These are phyloP conservation scores for Sarcophaga rosellei DNA, from an alignment of 2,888 invertebrate genomes.

Conservation along the genomic window DNA sequence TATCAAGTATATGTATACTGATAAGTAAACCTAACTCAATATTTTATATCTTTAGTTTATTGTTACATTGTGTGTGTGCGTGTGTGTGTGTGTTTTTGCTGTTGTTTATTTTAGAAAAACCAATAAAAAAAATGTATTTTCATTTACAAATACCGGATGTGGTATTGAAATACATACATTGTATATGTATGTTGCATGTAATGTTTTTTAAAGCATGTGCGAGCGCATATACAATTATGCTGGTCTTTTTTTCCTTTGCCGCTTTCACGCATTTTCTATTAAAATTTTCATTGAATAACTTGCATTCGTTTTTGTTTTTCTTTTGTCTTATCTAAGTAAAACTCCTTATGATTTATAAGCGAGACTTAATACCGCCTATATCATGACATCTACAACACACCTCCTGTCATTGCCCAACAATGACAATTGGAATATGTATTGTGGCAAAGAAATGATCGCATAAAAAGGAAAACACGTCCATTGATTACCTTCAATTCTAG, in stretches of 20 bases:
- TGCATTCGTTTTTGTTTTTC: neutral
- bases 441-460: too few relatives aligned
- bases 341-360: constrained; percentile 51
- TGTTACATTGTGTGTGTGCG: too few relatives aligned
- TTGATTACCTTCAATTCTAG: too few relatives aligned
- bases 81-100: neutral
- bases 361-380: neutral
- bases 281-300: neutral
- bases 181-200: too few relatives aligned
- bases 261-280: constrained; percentile 19
- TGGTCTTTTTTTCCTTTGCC: neutral
- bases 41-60: constrained; percentile 3
- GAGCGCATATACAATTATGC: neutral
- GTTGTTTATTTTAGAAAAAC: neutral
- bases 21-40: constrained; percentile 30
- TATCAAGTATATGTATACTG: too few relatives aligned
- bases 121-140: constrained; percentile 4
- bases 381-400: neutral
- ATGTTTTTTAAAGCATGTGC: constrained; percentile 16
- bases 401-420: too few relatives aligned
- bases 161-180: constrained; percentile 28
- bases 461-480: too few relatives aligned
- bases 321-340: constrained; percentile 46
- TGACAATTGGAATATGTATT: too few relatives aligned
- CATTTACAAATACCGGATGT: constrained; percentile 41